Evolutionary conservation across 35 echinoderm and acorn worm genomes (phyloP), one percentile per base, ranked within the genome.

Genomic region (Amphiura filiformis): DNA sequence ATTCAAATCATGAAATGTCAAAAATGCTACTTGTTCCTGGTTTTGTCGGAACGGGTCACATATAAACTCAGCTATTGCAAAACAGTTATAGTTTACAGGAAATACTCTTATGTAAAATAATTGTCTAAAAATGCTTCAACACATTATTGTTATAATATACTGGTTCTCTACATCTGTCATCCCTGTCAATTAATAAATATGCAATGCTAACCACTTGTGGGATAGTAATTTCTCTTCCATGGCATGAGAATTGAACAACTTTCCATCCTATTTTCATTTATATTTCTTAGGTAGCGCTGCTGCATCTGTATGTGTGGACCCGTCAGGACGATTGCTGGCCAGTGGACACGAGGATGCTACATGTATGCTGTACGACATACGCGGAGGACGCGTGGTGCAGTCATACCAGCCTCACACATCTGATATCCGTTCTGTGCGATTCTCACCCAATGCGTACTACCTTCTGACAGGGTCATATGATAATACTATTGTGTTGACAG

Each of bases 401-500:
- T 92, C 92, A 0, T 98, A 89, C 84, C 38, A 89, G 7, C 87
- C 93, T 14, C 96, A 98, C 76, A 90, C 75, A 36, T 87, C 86
- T 20, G 92, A 98, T 31, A 92, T 94, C 26, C 86, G 96, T 13
- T 94, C 96, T n/a, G 70, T 92, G 4, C 85, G 96, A 31, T 98
- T 98, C 80, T 94, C 96, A 34, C 92, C 96, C 4, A 89, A 89
- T 30, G 90, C 86, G 20, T 92, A 87, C 83, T 98, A 89, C 80
- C 80, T 98, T 18, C 82, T 98, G 39, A 92, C 87, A 39, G 96
- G 96, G 17, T 98, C 96, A 0, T 98, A 98, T 76, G 96, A 98
- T 70, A 78, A 56, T 36, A 92, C 80, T 39, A 89, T 98, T 81
- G 80, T 90, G 1, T 75, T 92, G 37, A 91, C 86, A 34, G 87